Percentiles rank a stretch among this genome's conserved stretches.
These are phyloP conservation scores for Elysia crispata DNA, from an alignment of 2,888 invertebrate genomes.

Conservation along the genomic window DNA sequence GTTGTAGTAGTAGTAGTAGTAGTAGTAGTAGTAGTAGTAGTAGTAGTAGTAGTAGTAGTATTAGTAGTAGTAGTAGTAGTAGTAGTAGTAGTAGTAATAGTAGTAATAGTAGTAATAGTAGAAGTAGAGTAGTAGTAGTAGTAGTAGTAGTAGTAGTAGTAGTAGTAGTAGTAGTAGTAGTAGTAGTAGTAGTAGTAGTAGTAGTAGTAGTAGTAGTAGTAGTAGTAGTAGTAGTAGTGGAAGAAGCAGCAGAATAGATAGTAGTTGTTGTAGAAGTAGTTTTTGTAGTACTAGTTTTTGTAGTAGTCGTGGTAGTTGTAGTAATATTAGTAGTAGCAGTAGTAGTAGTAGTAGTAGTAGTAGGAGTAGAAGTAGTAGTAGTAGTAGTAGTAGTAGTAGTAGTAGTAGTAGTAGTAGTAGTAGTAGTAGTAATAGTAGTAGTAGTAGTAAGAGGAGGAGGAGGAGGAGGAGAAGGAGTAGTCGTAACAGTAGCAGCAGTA, in stretches of 20 bases:
- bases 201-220: slow-evolving; percentile 9
- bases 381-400: too few relatives aligned
- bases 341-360: too few relatives aligned
- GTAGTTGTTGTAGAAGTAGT: not conserved
- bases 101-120: not conserved
- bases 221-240: slow-evolving; percentile 1
- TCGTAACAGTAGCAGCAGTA: too few relatives aligned
- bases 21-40: slow-evolving; percentile 4
- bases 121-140: not conserved
- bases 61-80: too few relatives aligned
- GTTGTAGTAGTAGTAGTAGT: not conserved
- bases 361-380: too few relatives aligned
- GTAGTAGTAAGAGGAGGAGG: too few relatives aligned
- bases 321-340: too few relatives aligned
- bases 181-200: slow-evolving; percentile 9
- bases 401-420: slow-evolving; percentile 9
- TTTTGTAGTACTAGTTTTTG: too few relatives aligned
- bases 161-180: slow-evolving; percentile 9
- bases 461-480: too few relatives aligned
- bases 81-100: not conserved
- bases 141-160: not conserved
- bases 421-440: not conserved
- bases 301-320: too few relatives aligned
- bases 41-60: too few relatives aligned
- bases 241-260: not conserved